These are phyloP conservation scores for Ginglymostoma cirratum DNA, from an alignment of 2,113 vertebrate species.

Conservation along the genomic window DNA sequence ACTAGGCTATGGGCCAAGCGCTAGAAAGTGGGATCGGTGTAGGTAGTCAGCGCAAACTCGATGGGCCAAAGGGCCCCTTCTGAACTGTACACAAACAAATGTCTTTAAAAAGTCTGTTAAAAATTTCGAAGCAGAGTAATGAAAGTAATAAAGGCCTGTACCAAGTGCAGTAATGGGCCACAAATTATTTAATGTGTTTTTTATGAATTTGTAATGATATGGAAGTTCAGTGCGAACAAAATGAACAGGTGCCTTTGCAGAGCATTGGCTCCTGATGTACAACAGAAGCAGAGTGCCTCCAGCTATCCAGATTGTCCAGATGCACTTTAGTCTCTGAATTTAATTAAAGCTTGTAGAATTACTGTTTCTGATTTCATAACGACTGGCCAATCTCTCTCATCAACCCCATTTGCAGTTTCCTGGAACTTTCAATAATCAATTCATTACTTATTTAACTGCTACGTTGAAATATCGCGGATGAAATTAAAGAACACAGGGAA, in stretches of 20 bases:
- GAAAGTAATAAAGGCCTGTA: conserved; percentile 58
- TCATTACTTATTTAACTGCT: conserved; percentile 61
- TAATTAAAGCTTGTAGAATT: conserved; percentile 72
- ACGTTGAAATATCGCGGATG: conserved; percentile 39
- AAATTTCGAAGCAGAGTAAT: neutral
- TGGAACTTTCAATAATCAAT: conserved; percentile 56
- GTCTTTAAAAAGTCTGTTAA: neutral
- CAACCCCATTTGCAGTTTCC: conserved; percentile 54
- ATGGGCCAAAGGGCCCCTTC: too few relatives aligned
- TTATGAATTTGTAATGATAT: conserved; percentile 67
- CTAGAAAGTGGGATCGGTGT: too few relatives aligned
- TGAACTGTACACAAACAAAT: neutral
- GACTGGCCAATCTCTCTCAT: conserved; percentile 41
- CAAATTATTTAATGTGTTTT: conserved; percentile 62
- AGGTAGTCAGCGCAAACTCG: too few relatives aligned
- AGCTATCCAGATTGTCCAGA: conserved; percentile 58
- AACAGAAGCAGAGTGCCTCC: conserved; percentile 56
- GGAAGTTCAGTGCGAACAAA: conserved; percentile 68
- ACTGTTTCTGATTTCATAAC: conserved; percentile 58
- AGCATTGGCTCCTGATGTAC: conserved; percentile 62
- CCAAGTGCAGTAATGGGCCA: conserved; percentile 51
- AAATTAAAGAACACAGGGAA: conserved; percentile 39
- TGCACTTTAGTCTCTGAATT: conserved; percentile 54
- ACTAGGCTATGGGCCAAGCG: too few relatives aligned
- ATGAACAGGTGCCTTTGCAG: conserved; percentile 60